These are phyloP conservation scores for Neodon shergylaensis DNA, from an alignment of 2,113 vertebrate species.

Conservation along the genomic window DNA sequence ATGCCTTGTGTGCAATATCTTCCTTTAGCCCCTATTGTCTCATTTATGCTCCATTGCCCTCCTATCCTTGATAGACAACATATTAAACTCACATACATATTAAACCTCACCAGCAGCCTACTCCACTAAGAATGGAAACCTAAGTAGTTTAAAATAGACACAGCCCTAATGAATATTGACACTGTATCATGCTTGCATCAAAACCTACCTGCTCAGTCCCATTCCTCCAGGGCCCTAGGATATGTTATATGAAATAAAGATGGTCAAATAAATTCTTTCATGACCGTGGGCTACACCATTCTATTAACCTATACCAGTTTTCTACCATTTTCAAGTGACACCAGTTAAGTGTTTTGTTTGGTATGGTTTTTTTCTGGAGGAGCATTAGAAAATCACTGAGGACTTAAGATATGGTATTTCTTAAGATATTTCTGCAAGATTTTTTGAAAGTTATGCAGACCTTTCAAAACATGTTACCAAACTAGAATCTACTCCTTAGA, in stretches of 20 bases:
- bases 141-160: slow-evolving; percentile 3
- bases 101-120: background rate
- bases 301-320: background rate
- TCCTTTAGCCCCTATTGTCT: background rate
- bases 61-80: background rate
- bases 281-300: background rate
- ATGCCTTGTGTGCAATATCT: background rate
- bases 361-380: background rate
- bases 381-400: background rate
- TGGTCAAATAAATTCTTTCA: slow-evolving; percentile 8
- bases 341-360: background rate
- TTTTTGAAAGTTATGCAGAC: background rate
- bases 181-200: background rate
- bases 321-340: background rate
- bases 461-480: slow-evolving; percentile 31
- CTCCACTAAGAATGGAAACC: background rate
- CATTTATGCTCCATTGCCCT: background rate
- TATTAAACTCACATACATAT: background rate
- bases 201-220: background rate
- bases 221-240: background rate
- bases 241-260: background rate
- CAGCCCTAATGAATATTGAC: background rate
- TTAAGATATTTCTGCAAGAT: slow-evolving; percentile 45
- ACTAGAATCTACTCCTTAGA: slow-evolving; percentile 45
- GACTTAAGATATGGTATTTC: slow-evolving; percentile 29